A percentile compares a stretch with the other conserved stretches of the same genome.
phyloP scores from a whole-genome alignment of 2,888 invertebrate species.

The Phrixothrix hirtus region DNA sequence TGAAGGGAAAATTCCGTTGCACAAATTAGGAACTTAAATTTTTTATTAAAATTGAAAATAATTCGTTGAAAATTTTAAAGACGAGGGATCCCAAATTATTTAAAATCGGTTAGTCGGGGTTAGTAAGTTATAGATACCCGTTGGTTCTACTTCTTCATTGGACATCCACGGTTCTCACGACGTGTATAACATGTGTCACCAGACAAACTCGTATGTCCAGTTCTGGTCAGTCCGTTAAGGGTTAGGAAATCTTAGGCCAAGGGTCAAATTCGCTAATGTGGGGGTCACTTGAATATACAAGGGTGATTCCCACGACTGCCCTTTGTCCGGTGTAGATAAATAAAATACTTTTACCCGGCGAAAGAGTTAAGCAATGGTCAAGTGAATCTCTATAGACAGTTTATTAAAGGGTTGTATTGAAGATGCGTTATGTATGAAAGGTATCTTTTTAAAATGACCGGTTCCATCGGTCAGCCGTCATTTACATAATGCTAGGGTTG shows the following conservation, averaged over 20 bases:
- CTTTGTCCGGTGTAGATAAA: constrained; percentile 46
- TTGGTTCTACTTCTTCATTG: constrained; percentile 25
- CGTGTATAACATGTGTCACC: constrained; percentile 28
- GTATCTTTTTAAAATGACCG: constrained; percentile 43
- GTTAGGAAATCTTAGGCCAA: constrained; percentile 37
- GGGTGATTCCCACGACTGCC: constrained; percentile 50
- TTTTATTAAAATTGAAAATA: constrained; percentile 10
- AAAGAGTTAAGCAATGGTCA: constrained; percentile 47
- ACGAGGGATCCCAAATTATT: constrained; percentile 5
- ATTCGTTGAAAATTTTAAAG: constrained; percentile 15
- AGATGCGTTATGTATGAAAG: constrained; percentile 36
- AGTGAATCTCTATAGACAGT: constrained; percentile 45
- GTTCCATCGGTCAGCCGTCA: constrained; percentile 41
- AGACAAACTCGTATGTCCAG: constrained; percentile 47
- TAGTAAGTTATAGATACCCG: constrained; percentile 12
- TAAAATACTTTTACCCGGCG: constrained; percentile 39
- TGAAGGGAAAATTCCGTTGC: too few relatives aligned
- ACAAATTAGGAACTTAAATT: too few relatives aligned
- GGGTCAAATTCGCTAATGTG: constrained; percentile 44
- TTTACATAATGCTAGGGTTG: constrained; percentile 33
- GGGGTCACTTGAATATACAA: constrained; percentile 43
- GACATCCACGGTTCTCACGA: constrained; percentile 35
- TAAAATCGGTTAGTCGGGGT: constrained; percentile 25
- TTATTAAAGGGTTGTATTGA: constrained; percentile 33
- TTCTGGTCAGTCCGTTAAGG: constrained; percentile 53